Evolutionary conservation across 2,113 vertebrate genomes (phyloP), one percentile per base, ranked within the genome.

Genomic region (Neotragus pygmaeus): DNA sequence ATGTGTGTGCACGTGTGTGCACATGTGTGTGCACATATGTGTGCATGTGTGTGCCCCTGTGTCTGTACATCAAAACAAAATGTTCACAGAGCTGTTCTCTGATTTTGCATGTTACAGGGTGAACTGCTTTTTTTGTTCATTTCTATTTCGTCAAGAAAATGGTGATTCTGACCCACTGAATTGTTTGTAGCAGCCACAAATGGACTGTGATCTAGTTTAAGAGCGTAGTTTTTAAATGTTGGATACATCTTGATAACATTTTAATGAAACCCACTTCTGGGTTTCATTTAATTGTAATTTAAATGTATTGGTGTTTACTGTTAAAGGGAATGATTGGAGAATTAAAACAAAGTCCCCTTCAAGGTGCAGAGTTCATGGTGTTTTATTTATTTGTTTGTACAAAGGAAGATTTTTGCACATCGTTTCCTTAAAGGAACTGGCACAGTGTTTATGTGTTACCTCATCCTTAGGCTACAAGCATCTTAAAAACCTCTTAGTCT

Each of bases 231-330:
- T 90, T 95, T 13, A 53, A 95, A 85, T 43, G 73, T 60, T 30
- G 53, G 53, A 4, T 90, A 27, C 16, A 33, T 88, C 70, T 78
- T 88, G 23, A 64, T 92, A 33, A 13, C 85, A 66, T 92, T 95
- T 96, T 84, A 90, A 81, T 96, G 80, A 90, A 81, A 78, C 7
- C 62, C 1, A 28, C 23, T 75, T 97, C 95, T 88, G 5, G 92
- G 88, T 15, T 75, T 75, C 90, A 17, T 58, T 6, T 73, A 87
- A 83, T 58, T 13, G 16, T 55, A 73, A 80, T 87, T 92, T 92
- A 87, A 86, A 53, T 70, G 15, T 1, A 4, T 91, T 43, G 11
- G 2, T 92, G 7, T 88, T 88, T 83, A 85, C 17, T 49, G 43
- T 73, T 81, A 15, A 86, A 75, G 85, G 7, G 16, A 91, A n/a